These are phyloP conservation scores for Melipona quadrifasciata DNA, from an alignment of 1,140 invertebrate genomes.

Conservation along the genomic window DNA sequence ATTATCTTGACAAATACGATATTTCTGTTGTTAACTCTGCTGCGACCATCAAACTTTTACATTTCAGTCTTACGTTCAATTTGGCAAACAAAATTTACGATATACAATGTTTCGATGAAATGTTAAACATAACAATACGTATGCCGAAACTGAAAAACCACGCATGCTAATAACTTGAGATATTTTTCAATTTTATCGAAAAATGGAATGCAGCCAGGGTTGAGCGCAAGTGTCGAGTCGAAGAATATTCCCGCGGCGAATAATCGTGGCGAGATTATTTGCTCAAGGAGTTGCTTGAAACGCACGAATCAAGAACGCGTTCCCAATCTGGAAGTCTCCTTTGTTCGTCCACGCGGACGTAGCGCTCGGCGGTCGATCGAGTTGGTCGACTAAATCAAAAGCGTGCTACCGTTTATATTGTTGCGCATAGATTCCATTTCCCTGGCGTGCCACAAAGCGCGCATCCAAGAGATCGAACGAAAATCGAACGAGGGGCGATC, in stretches of 20 bases:
- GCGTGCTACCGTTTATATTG: conserved; percentile 17
- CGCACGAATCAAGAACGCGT: neutral
- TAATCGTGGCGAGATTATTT: too few species aligned
- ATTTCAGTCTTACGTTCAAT: too few species aligned
- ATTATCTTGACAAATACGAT: too few species aligned
- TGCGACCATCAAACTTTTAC: too few species aligned
- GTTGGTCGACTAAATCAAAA: conserved; percentile 19
- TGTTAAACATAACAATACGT: too few species aligned
- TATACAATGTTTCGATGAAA: too few species aligned
- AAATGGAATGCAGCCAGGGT: too few species aligned
- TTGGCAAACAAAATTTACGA: too few species aligned
- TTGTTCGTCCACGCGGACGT: neutral
- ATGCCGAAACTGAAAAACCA: too few species aligned
- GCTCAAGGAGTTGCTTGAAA: fast-evolving
- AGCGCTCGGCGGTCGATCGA: conserved; percentile 1
- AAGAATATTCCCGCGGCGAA: neutral
- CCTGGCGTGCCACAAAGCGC: neutral
- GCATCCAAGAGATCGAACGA: neutral
- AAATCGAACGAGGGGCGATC: neutral
- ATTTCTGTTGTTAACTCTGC: too few species aligned
- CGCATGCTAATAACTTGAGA: too few species aligned
- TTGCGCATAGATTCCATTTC: conserved; percentile 15
- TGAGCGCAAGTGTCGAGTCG: neutral
- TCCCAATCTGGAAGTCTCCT: neutral
- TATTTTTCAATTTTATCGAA: too few species aligned